Conservation (phyloP, 2,113 vertebrate genomes). For the Copsychus sechellarum region DNA sequence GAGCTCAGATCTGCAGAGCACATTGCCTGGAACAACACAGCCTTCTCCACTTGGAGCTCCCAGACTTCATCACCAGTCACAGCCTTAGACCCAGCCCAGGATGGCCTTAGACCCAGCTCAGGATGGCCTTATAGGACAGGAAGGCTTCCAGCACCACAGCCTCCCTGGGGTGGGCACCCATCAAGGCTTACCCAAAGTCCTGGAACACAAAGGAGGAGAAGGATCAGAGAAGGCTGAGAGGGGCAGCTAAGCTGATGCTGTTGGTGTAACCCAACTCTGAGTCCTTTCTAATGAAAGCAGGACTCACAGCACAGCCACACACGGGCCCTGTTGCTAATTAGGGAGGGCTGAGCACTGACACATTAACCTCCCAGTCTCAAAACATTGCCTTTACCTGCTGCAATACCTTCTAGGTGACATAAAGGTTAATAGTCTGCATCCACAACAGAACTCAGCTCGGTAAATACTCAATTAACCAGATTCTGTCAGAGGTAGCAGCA, state of each 20-base stretch:
- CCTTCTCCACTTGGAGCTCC: neutral
- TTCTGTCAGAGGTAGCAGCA: neutral
- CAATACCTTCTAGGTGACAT: constrained; percentile 46
- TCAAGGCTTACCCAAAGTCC: neutral
- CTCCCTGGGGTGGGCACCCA: rapidly evolving
- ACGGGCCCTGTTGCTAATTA: neutral
- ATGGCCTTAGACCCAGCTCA: too few species aligned
- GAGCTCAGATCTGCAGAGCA: neutral
- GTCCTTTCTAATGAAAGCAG: neutral
- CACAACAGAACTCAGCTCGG: constrained; percentile 6
- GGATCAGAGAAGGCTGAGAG: neutral
- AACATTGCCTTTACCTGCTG: constrained; percentile 56
- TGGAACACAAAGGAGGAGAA: neutral
- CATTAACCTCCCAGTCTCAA: constrained; percentile 30
- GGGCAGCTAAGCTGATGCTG: neutral
- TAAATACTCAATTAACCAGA: neutral
- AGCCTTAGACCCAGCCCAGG: too few species aligned
- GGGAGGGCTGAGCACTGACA: constrained; percentile 12
- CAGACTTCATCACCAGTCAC: rapidly evolving
- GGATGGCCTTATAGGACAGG: neutral
- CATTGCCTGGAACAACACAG: neutral
- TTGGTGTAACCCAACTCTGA: neutral
- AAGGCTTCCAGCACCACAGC: neutral
- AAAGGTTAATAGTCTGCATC: constrained; percentile 65
- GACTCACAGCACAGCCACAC: neutral